Conservation (phyloP, 2,797 vertebrate genomes). For the Pangasius krempfi region DNA sequence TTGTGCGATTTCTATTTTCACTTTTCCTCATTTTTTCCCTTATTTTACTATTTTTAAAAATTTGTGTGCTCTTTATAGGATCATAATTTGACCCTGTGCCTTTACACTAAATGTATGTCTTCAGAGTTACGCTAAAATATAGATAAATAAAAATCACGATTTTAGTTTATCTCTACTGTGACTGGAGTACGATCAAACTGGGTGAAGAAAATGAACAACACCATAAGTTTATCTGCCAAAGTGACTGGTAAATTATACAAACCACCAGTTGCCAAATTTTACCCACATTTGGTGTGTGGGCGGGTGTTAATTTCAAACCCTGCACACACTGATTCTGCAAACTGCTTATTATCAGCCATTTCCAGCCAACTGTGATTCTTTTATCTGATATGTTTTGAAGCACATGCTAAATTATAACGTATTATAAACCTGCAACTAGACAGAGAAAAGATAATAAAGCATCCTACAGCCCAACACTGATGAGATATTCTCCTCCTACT, state of each 20-base stretch:
- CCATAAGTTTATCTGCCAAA: constrained; percentile 5
- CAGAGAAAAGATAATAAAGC: constrained; percentile 20
- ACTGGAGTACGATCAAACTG: neutral
- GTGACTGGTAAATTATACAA: constrained; percentile 26
- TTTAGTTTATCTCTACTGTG: neutral
- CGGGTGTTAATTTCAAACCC: constrained; percentile 7
- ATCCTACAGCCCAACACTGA: constrained; percentile 2
- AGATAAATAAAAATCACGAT: neutral
- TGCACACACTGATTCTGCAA: constrained; percentile 7
- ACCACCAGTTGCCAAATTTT: constrained; percentile 11
- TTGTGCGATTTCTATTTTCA: neutral
- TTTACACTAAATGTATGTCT: neutral
- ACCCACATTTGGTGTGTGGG: constrained; percentile 11
- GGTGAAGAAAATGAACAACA: neutral
- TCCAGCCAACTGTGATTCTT: constrained; percentile 26
- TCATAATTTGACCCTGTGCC: neutral
- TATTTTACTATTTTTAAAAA: neutral
- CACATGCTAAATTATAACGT: constrained; percentile 26
- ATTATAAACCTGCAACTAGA: constrained; percentile 17
- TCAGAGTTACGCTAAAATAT: neutral
- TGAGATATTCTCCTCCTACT: constrained; percentile 3
- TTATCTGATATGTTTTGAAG: constrained; percentile 27
- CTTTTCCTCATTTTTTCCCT: neutral
- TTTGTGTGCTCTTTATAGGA: neutral
- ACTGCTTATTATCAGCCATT: constrained; percentile 30